Evolutionary conservation across 2,797 vertebrate species (phyloP).

Genomic region (Zalophus californianus): DNA sequence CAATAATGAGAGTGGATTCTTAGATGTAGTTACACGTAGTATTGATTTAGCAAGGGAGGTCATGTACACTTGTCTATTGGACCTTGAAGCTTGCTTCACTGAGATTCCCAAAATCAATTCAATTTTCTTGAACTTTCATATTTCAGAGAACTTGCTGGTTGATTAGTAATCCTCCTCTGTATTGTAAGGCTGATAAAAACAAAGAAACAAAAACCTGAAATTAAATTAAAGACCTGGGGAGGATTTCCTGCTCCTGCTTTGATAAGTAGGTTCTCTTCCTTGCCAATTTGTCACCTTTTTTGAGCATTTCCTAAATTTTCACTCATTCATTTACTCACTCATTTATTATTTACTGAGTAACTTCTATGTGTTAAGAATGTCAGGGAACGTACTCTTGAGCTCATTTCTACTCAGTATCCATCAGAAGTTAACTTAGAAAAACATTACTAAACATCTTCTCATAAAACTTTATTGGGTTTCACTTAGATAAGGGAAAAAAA

Average conservation of each 20-base stretch:
- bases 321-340: neutral
- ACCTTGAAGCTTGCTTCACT: neutral
- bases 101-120: neutral
- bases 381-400: neutral
- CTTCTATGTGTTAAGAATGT: neutral
- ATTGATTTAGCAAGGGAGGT: neutral
- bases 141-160: neutral
- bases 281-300: neutral
- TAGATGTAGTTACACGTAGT: neutral
- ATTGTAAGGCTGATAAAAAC: neutral
- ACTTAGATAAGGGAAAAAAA: neutral
- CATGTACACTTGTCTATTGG: neutral
- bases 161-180: neutral
- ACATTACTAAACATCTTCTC: neutral
- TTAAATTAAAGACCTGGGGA: neutral
- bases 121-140: neutral
- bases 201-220: neutral
- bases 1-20: neutral
- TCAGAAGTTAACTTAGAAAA: neutral
- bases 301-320: neutral
- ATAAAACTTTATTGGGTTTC: neutral
- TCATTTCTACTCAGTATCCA: neutral
- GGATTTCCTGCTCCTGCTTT: neutral
- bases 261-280: neutral
- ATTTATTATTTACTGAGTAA: neutral